phyloP scores from a whole-genome alignment of 1,140 invertebrate species.

The Drosophila elegans region DNA sequence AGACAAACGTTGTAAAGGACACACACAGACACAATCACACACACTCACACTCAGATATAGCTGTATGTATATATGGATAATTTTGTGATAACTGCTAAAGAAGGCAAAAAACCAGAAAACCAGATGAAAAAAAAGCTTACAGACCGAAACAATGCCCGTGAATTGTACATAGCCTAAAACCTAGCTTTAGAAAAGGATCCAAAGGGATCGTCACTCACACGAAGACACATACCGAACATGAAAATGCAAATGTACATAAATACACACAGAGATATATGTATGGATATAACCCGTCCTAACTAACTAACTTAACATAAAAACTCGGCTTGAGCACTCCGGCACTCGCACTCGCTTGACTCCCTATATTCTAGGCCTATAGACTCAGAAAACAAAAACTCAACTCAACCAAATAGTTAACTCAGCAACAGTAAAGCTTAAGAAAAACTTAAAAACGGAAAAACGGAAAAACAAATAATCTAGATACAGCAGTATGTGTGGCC shows the following conservation, averaged over 20 bases:
- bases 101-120: constrained; percentile 44
- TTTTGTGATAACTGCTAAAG: constrained; percentile 74
- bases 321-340: constrained; percentile 39
- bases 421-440: constrained; percentile 9
- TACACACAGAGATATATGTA: constrained; percentile 16
- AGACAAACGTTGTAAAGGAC: constrained; percentile 19
- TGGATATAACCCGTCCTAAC: constrained; percentile 49
- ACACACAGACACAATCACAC: constrained; percentile 13
- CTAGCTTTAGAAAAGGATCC: constrained; percentile 20
- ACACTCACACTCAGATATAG: constrained; percentile 27
- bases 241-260: not conserved
- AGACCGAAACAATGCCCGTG: constrained; percentile 62
- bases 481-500: constrained; percentile 24
- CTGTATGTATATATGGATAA: constrained; percentile 64
- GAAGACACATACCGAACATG: not conserved
- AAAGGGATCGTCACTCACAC: constrained; percentile 10
- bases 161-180: constrained; percentile 68
- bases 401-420: constrained; percentile 35
- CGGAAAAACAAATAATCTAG: constrained; percentile 1
- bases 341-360: constrained; percentile 43
- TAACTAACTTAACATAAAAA: constrained; percentile 21
- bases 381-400: constrained; percentile 22
- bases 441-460: not conserved
- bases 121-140: constrained; percentile 23
- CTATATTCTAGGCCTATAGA: constrained; percentile 33